A percentile compares a stretch with the other conserved stretches of the same genome.
phyloP scores from a whole-genome alignment of 2,113 vertebrate genomes.

The Pagrus major region DNA sequence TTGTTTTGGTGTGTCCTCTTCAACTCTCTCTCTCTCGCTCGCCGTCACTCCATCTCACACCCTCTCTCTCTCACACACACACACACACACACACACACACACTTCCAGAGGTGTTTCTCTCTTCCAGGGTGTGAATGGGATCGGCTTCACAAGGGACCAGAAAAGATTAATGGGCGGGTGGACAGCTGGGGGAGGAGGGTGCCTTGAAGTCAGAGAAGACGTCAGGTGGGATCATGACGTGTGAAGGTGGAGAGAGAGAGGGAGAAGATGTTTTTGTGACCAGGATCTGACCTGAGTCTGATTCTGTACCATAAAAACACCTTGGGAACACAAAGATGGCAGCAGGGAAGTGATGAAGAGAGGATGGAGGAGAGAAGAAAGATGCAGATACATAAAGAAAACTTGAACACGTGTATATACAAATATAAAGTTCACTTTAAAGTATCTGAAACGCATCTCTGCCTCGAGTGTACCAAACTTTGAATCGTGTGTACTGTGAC shows the following conservation, averaged over 20 bases:
- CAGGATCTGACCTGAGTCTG: not conserved
- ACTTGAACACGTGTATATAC: not conserved
- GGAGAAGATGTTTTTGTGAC: not conserved
- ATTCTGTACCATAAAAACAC: not conserved
- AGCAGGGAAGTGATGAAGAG: not conserved
- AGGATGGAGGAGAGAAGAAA: not conserved
- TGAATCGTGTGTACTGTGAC: no score
- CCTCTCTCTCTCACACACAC: slow-evolving; percentile 43
- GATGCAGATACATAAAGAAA: not conserved
- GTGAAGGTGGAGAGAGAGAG: no score
- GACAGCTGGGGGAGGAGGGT: not conserved
- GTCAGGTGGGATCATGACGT: not conserved
- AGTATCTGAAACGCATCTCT: no score
- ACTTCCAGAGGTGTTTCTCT: slow-evolving; percentile 50
- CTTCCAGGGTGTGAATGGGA: slow-evolving; percentile 62
- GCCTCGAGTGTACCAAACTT: no score
- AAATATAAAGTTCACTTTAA: no score
- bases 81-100: slow-evolving; percentile 23
- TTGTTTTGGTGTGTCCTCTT: slow-evolving; percentile 5
- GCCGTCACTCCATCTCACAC: slow-evolving; percentile 44
- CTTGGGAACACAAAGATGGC: not conserved
- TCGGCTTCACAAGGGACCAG: slow-evolving; percentile 30
- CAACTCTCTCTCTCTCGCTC: not conserved
- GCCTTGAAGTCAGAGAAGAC: not conserved
- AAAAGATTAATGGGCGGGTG: not conserved